phyloP scores from a whole-genome alignment of 2,888 invertebrate species.

The Tiliacea aurago region DNA sequence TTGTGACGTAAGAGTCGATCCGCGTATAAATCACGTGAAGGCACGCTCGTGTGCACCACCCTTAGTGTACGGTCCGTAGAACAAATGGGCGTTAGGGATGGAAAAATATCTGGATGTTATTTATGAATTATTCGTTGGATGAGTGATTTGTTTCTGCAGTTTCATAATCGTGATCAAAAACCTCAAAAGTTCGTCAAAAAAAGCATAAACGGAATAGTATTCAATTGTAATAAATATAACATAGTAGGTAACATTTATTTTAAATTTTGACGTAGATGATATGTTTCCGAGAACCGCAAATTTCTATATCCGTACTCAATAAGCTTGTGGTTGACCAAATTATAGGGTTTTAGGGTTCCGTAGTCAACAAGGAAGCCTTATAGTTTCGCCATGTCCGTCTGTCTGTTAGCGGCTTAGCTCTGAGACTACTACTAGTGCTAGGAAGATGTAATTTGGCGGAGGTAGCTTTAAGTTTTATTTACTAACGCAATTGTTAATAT shows the following conservation, averaged over 20 bases:
- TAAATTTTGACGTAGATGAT: no score
- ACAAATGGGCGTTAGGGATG: slow-evolving; percentile 58
- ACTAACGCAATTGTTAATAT: no score
- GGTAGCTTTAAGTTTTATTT: no score
- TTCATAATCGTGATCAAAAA: not conserved
- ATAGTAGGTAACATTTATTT: not conserved
- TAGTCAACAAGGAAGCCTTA: no score
- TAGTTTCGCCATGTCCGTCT: no score
- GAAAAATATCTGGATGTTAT: slow-evolving; percentile 36
- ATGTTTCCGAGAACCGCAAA: not conserved
- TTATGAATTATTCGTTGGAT: slow-evolving; percentile 23
- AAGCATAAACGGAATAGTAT: not conserved
- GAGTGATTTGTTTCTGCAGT: not conserved
- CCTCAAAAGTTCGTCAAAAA: not conserved
- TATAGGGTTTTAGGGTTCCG: not conserved
- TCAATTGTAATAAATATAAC: not conserved
- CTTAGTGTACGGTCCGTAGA: slow-evolving; percentile 69
- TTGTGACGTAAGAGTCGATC: slow-evolving; percentile 79
- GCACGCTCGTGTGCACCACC: slow-evolving; percentile 81
- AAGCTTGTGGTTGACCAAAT: not conserved
- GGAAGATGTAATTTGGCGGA: no score
- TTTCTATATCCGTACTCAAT: not conserved
- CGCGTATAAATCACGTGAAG: slow-evolving; percentile 81
- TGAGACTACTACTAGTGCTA: no score
- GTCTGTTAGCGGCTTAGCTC: no score